Percentiles rank a stretch among this genome's conserved stretches.
These are phyloP conservation scores for Spodoptera picta DNA, from an alignment of 2,888 invertebrate species.

Conservation along the genomic window DNA sequence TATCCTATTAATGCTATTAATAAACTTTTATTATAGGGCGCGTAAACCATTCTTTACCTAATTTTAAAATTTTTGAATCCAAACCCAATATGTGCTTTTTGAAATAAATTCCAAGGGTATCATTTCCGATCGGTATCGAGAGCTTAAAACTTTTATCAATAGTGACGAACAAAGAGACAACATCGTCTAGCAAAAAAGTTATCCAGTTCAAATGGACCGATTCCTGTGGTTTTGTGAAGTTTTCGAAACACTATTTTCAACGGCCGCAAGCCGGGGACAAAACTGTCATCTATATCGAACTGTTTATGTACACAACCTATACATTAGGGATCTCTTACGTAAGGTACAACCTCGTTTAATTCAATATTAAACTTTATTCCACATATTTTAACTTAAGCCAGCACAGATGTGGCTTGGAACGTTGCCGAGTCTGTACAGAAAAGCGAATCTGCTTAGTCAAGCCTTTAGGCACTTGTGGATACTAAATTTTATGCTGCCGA, in stretches of 20 bases:
- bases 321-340: constrained; percentile 18
- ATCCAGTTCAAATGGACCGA: constrained; percentile 23
- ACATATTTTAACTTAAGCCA: constrained; percentile 9
- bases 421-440: constrained; percentile 23
- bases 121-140: too few species aligned
- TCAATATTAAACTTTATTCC: constrained; percentile 8
- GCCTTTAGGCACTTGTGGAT: constrained; percentile 2
- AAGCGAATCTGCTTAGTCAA: constrained; percentile 3
- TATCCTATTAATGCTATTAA: too few species aligned
- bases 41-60: too few species aligned
- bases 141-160: too few species aligned
- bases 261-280: constrained; percentile 1
- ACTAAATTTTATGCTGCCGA: neutral
- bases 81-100: too few species aligned
- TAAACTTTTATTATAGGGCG: too few species aligned
- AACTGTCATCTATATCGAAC: constrained; percentile 28
- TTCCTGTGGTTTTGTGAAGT: constrained; percentile 20
- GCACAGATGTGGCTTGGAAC: constrained; percentile 27
- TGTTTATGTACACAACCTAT: neutral
- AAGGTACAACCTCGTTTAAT: constrained; percentile 4
- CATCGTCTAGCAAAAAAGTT: constrained; percentile 1
- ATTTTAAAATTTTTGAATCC: too few species aligned
- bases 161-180: too few species aligned
- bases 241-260: constrained; percentile 26
- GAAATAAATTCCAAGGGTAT: too few species aligned